Evolutionary conservation across 2,797 vertebrate species (phyloP).

Genomic region (Rhinoraja longicauda): DNA sequence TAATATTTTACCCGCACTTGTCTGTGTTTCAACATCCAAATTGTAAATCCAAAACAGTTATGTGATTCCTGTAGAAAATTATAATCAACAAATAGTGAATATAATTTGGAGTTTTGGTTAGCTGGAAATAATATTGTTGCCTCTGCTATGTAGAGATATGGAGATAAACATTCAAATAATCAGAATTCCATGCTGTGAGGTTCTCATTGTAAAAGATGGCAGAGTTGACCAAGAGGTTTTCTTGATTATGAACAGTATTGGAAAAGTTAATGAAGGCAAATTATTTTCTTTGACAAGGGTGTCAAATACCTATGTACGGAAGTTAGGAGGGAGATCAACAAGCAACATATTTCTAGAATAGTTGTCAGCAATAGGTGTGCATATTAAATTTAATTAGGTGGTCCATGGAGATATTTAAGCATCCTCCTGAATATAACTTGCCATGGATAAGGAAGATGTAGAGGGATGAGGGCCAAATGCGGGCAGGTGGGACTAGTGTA

Average conservation of each 20-base stretch:
- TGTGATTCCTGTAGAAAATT: background rate
- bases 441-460: too few species aligned
- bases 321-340: background rate
- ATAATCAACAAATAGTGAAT: background rate
- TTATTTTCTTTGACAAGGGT: background rate
- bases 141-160: background rate
- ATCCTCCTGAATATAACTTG: too few species aligned
- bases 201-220: background rate
- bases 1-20: background rate
- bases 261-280: background rate
- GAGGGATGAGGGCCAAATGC: too few species aligned
- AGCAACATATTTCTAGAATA: background rate
- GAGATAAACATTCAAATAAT: background rate
- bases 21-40: background rate
- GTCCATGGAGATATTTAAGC: too few species aligned
- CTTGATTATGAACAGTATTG: background rate
- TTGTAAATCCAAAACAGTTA: background rate
- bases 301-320: background rate
- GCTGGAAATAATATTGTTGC: background rate
- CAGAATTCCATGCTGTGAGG: background rate
- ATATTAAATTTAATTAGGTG: too few species aligned
- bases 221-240: background rate
- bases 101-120: background rate
- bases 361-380: background rate
- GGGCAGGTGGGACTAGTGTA: too few species aligned